Conservation (phyloP, 2,888 invertebrate genomes). For the Theodoxus fluviatilis region DNA sequence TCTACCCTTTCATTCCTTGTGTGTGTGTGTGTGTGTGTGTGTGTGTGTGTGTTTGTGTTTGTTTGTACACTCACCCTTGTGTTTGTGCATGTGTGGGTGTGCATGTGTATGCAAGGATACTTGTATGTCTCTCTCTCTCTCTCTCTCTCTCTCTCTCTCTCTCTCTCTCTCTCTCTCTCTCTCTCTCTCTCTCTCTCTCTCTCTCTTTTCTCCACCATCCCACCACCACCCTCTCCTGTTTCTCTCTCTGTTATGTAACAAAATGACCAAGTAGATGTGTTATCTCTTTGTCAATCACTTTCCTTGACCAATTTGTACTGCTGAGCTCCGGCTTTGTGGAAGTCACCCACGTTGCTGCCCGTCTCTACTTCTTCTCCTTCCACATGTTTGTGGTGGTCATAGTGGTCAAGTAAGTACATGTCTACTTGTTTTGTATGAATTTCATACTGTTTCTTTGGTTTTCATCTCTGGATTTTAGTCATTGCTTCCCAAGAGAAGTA, state of each 20-base stretch:
- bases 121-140: constrained; percentile 13
- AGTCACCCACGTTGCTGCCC: constrained; percentile 62
- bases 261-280: constrained; percentile 66
- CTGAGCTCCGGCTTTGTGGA: constrained; percentile 64
- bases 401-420: constrained; percentile 65
- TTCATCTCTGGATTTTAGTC: background rate
- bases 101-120: background rate
- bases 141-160: constrained; percentile 9
- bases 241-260: background rate
- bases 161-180: constrained; percentile 21
- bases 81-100: background rate
- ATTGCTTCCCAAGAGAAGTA: no score
- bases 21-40: background rate
- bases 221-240: background rate
- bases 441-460: background rate
- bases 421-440: background rate
- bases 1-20: no score
- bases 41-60: background rate
- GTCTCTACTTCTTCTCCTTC: constrained; percentile 67
- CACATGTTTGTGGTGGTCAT: constrained; percentile 66
- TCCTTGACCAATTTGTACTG: constrained; percentile 50
- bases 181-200: constrained; percentile 19
- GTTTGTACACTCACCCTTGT: background rate
- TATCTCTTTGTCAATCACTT: constrained; percentile 55
- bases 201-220: background rate